These are phyloP conservation scores for Drosophila maculinotata DNA, from an alignment of 2,888 invertebrate species.

Conservation along the genomic window DNA sequence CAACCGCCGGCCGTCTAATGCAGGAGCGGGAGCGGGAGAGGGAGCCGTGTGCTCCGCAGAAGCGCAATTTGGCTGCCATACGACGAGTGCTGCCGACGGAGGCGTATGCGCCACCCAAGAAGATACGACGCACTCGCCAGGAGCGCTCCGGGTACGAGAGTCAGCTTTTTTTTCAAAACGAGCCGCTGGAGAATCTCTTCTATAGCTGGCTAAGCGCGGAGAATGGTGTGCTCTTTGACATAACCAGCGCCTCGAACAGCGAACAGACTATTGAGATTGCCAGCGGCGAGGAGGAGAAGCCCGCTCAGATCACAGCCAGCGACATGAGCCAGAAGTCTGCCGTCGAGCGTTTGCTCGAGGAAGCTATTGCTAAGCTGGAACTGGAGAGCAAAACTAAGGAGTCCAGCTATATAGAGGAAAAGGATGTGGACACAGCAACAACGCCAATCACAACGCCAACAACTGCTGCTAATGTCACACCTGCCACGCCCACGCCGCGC, in stretches of 20 bases:
- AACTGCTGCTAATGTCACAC: neutral
- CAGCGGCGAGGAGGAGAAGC: conserved; percentile 37
- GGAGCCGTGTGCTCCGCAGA: conserved; percentile 36
- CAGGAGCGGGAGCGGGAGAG: conserved; percentile 1
- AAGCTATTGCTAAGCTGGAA: conserved; percentile 76
- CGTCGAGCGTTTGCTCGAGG: conserved; percentile 71
- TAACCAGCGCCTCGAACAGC: conserved; percentile 57
- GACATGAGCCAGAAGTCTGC: conserved; percentile 63
- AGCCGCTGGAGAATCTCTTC: conserved; percentile 78
- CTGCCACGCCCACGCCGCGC: conserved; percentile 41
- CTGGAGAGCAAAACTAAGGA: conserved; percentile 54
- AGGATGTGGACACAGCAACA: conserved; percentile 42
- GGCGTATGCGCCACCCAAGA: conserved; percentile 81
- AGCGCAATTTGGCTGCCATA: conserved; percentile 68
- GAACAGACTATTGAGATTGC: conserved; percentile 66
- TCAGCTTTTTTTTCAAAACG: conserved; percentile 73
- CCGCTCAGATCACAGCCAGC: conserved; percentile 22
- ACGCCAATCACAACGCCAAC: neutral
- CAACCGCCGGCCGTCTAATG: conserved; percentile 20
- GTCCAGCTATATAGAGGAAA: conserved; percentile 39
- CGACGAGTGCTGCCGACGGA: conserved; percentile 70
- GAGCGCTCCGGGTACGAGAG: conserved; percentile 66
- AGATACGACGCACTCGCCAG: conserved; percentile 79
- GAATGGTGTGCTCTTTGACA: conserved; percentile 78
- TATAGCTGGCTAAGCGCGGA: conserved; percentile 80